phyloP scores from a whole-genome alignment of 2,113 vertebrate genomes.

The Dasyurus viverrinus region DNA sequence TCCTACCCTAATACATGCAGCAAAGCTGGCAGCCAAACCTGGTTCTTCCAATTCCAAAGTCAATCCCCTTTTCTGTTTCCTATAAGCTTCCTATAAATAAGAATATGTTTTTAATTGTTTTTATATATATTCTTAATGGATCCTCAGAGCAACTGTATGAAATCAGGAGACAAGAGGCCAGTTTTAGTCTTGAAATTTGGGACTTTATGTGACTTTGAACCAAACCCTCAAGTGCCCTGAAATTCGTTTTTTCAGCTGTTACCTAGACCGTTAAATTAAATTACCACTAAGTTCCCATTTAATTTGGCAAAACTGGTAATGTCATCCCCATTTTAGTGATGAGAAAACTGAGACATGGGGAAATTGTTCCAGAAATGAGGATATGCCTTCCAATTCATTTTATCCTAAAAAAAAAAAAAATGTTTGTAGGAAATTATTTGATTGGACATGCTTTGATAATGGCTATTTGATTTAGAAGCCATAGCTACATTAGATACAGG shows the following conservation, averaged over 20 bases:
- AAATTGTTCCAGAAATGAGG: background rate
- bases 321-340: background rate
- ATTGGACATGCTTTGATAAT: background rate
- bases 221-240: background rate
- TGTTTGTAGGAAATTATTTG: background rate
- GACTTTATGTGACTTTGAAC: background rate
- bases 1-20: background rate
- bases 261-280: background rate
- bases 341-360: background rate
- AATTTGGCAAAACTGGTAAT: background rate
- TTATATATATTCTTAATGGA: background rate
- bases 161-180: background rate
- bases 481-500: background rate
- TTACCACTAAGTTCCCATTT: background rate
- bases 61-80: background rate
- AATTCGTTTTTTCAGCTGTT: background rate
- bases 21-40: background rate
- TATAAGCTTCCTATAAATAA: background rate
- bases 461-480: background rate
- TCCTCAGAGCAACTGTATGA: background rate
- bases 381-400: background rate
- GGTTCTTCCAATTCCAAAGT: background rate
- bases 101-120: background rate
- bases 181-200: background rate
- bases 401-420: background rate